Percentiles rank a stretch among this genome's conserved stretches.
These are phyloP conservation scores for Pegoplata infirma DNA, from an alignment of 2,888 invertebrate genomes.

Conservation along the genomic window DNA sequence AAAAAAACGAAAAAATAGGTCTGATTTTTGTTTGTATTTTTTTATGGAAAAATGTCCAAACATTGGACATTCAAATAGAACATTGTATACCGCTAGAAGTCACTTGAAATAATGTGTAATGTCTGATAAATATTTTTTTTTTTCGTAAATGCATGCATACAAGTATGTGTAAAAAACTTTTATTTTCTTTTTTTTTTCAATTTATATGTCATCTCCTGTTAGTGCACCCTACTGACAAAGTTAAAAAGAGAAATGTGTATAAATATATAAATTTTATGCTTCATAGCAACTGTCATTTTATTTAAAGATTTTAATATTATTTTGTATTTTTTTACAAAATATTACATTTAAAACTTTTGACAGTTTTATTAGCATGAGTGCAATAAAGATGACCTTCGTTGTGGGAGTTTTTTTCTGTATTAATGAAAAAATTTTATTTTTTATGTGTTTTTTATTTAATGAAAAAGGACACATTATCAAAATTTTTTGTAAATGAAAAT, in stretches of 20 bases:
- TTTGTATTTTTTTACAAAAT: constrained; percentile 9
- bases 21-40: too few species aligned
- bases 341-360: constrained; percentile 18
- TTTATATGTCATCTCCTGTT: constrained; percentile 8
- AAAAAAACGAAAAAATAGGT: too few species aligned
- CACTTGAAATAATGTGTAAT: too few species aligned
- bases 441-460: neutral
- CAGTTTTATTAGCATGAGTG: constrained; percentile 37
- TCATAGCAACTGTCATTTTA: constrained; percentile 6
- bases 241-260: too few species aligned
- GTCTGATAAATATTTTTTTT: too few species aligned
- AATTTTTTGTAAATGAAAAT: neutral
- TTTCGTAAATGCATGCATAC: neutral
- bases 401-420: neutral
- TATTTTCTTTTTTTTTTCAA: neutral
- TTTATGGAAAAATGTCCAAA: too few species aligned
- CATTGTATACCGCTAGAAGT: too few species aligned
- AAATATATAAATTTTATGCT: constrained; percentile 10
- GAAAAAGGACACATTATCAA: neutral
- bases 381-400: constrained; percentile 3
- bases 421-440: neutral
- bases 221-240: neutral
- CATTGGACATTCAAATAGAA: too few species aligned
- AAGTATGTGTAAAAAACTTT: neutral
- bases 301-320: constrained; percentile 4